phyloP scores from a whole-genome alignment of 2,888 invertebrate genomes.

The Hirtodrosophila histrioides region DNA sequence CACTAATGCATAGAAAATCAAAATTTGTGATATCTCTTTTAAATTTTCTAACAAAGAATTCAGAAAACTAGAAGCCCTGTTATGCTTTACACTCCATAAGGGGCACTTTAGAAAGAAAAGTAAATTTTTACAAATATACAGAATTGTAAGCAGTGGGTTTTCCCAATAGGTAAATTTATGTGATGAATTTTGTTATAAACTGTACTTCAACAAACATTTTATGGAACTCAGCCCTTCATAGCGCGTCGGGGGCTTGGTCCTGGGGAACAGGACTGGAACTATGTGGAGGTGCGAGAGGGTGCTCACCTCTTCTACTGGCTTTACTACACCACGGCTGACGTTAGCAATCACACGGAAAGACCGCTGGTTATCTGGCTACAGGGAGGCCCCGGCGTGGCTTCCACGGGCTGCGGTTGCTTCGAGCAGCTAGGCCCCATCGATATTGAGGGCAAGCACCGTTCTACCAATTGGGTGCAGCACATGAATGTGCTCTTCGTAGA shows the following conservation, averaged over 20 bases:
- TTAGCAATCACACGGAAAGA: constrained; percentile 86
- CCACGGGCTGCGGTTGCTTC: constrained; percentile 92
- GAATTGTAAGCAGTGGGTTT: too few species aligned
- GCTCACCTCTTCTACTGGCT: constrained; percentile 95
- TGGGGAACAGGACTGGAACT: constrained; percentile 89
- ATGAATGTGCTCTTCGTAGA: constrained; percentile 94
- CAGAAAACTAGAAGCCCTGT: too few species aligned
- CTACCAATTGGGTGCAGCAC: constrained; percentile 90
- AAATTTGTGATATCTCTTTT: too few species aligned
- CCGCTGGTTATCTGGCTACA: constrained; percentile 94
- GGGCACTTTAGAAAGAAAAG: too few species aligned
- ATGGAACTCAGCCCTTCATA: not conserved
- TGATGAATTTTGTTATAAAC: too few species aligned
- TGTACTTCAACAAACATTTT: not conserved
- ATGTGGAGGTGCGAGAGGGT: constrained; percentile 88
- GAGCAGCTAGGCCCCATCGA: constrained; percentile 91
- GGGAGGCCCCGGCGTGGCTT: constrained; percentile 93
- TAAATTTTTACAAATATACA: too few species aligned
- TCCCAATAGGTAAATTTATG: too few species aligned
- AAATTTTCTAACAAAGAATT: too few species aligned
- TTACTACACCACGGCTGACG: constrained; percentile 89
- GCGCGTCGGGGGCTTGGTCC: constrained; percentile 85
- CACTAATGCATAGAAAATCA: too few species aligned
- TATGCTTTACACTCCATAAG: too few species aligned
- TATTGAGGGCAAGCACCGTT: constrained; percentile 87